phyloP scores from a whole-genome alignment of 2,888 invertebrate species.

The Ectemnius lituratus region DNA sequence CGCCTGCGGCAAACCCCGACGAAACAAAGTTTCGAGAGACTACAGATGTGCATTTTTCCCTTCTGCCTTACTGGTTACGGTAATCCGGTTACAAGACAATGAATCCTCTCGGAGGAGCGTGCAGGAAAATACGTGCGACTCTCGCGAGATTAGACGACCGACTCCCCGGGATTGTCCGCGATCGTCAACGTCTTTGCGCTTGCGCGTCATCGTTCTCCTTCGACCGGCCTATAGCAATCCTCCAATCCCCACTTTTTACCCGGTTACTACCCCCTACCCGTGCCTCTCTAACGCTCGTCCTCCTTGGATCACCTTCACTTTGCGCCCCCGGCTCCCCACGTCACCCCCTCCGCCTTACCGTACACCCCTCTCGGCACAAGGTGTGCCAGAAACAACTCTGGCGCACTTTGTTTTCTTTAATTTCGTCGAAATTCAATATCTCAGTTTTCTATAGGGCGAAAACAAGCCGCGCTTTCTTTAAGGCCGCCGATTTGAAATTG shows the following conservation, averaged over 20 bases:
- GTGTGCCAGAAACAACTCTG: constrained; percentile 63
- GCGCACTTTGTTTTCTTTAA: constrained; percentile 62
- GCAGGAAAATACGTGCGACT: constrained; percentile 70
- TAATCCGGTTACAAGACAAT: constrained; percentile 46
- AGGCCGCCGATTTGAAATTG: constrained; percentile 47
- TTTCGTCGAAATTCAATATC: constrained; percentile 63
- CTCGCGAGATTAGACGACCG: constrained; percentile 75
- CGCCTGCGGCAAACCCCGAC: constrained; percentile 38
- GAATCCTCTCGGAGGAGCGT: constrained; percentile 53
- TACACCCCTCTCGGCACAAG: constrained; percentile 50
- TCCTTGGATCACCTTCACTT: neutral
- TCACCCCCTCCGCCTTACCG: constrained; percentile 65
- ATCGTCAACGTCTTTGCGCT: constrained; percentile 65
- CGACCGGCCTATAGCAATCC: constrained; percentile 52
- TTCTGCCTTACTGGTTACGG: constrained; percentile 34
- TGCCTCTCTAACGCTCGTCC: constrained; percentile 24
- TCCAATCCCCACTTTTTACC: constrained; percentile 36
- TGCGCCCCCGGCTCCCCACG: neutral
- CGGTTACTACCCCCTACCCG: constrained; percentile 20
- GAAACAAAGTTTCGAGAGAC: constrained; percentile 41
- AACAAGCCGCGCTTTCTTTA: constrained; percentile 53
- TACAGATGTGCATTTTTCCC: constrained; percentile 43
- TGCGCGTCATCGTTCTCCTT: constrained; percentile 60
- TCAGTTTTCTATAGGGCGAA: constrained; percentile 46
- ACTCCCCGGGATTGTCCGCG: constrained; percentile 70